Base-by-base conservation (phyloP, 53 echinoderm and acorn worm species). In the Echinometra lucunter region DNA sequence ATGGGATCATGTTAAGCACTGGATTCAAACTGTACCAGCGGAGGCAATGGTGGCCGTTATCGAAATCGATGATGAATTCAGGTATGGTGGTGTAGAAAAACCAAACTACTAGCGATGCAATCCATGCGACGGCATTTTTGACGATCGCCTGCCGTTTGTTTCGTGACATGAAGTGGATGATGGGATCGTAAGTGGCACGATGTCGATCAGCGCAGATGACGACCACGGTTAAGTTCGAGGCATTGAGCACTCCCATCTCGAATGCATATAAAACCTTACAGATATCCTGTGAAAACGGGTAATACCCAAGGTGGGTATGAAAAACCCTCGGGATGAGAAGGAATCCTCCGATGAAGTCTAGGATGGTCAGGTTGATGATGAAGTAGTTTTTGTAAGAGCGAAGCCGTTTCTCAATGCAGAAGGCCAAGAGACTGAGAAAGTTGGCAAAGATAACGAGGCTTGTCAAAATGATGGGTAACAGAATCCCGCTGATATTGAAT, bases 311-410 rank as follows among this genome's bases (percentile, higher is more conserved):
- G 82, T 80, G 23, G 37, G 93, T 93, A 78, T 93, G 82, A 57
- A 57, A 58, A 28, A 57, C 81, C 78, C 0, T 1, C 0, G 11
- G 18, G 37, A 58, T 57, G 8, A 93, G 58, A 23, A 35, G 12
- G 34, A 93, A 56, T 7, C 93, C 93, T 16, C 34, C 6, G 0
- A 93, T 16, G 35, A 93, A 35, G 49, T 93, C 93, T 5, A 81
- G 81, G 34, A 93, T 35, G 37, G 81, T 57, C 80, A 93, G 93
- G 58, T 81, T 93, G 30, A 93, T 93, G 93, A 93, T 58, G 93
- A 80, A 93, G 63, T 93, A 93, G 58, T 93, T 93, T 81, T 93
- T 93, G 93, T 93, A 93, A 2, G 93, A 81, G 25, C 93, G 78
- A 37, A 93, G 93, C 37, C 81, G 93, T 42, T 81, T 93, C 44